phyloP scores from a whole-genome alignment of 1,140 invertebrate genomes.

The Zaprionus africanus region DNA sequence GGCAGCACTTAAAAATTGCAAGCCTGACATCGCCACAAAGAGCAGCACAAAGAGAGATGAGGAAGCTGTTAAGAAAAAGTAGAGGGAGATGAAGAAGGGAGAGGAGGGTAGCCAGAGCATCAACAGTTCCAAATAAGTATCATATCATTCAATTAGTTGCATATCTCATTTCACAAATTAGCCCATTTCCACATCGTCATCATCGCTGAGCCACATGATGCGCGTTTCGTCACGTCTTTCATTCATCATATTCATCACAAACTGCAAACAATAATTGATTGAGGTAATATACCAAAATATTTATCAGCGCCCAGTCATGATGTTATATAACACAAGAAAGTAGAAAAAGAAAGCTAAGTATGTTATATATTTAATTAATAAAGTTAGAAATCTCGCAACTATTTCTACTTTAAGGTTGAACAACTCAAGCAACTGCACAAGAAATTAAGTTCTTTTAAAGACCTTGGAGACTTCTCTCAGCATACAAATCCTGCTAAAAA shows the following conservation, averaged over 20 bases:
- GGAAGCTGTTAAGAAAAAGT: neutral
- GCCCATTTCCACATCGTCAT: constrained; percentile 25
- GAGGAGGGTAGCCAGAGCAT: neutral
- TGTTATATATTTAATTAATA: neutral
- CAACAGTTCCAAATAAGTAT: constrained; percentile 5
- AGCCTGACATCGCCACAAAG: neutral
- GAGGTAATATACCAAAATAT: constrained; percentile 8
- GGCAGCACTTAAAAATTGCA: constrained; percentile 38
- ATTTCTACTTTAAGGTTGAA: neutral
- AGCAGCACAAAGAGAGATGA: neutral
- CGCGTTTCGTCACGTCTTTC: constrained; percentile 19
- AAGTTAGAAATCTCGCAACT: too few species aligned
- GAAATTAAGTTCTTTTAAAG: neutral
- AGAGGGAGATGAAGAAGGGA: neutral
- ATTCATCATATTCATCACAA: constrained; percentile 5
- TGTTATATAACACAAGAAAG: constrained; percentile 5
- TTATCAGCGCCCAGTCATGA: constrained; percentile 23
- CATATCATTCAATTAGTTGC: constrained; percentile 43
- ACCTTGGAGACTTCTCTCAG: neutral
- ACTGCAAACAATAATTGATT: constrained; percentile 4
- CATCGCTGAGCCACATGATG: neutral
- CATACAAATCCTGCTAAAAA: neutral
- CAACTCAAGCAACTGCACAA: neutral
- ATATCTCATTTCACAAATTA: constrained; percentile 40
- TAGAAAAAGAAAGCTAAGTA: neutral